Evolutionary conservation across 1,140 invertebrate genomes (phyloP).

Genomic region (Proales similis): DNA sequence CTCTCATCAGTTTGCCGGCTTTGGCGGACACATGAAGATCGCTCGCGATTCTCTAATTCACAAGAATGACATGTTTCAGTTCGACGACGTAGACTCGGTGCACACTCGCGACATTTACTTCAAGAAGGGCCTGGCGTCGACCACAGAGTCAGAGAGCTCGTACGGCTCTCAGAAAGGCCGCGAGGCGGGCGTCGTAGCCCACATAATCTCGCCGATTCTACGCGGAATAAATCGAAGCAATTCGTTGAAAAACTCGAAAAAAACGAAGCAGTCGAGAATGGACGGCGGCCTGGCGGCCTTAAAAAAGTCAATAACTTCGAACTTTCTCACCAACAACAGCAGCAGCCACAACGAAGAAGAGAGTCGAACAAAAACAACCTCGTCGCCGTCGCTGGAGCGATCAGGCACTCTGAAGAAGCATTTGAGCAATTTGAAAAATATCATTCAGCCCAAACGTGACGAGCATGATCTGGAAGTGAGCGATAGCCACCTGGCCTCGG

Average conservation of each 20-base stretch:
- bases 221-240: neutral
- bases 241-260: neutral
- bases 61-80: constrained; percentile 6
- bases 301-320: neutral
- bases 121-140: neutral
- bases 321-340: neutral
- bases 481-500: no score
- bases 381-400: neutral
- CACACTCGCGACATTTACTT: neutral
- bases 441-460: no score
- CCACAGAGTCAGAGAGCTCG: neutral
- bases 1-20: no score
- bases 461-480: no score
- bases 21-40: no score
- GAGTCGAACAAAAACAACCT: neutral
- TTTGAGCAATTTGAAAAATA: constrained; percentile 1
- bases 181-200: neutral
- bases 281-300: neutral
- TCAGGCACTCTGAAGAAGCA: neutral
- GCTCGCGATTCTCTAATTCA: constrained; percentile 1
- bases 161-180: neutral
- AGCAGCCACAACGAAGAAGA: neutral
- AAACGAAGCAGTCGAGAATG: neutral
- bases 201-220: neutral
- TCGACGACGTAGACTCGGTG: constrained; percentile 6